Evolutionary conservation across 2,888 invertebrate species (phyloP), one percentile per base, ranked within the genome.

Genomic region (Cartodere bifasciata): DNA sequence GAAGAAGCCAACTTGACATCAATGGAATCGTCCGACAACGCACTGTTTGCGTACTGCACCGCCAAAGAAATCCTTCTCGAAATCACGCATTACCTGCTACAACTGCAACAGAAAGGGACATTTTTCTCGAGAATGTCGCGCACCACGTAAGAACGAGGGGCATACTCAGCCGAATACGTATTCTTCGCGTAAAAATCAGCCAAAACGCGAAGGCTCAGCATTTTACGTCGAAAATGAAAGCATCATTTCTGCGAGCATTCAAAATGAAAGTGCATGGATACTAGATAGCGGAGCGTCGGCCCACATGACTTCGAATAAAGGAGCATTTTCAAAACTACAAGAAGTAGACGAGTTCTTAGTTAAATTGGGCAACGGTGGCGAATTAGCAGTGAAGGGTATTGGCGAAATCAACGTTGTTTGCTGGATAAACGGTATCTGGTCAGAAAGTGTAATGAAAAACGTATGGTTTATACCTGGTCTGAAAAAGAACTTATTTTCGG

Each of bases 251-350:
- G n/a, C n/a, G n/a, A n/a, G n/a, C n/a, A n/a, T n/a, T n/a, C n/a
- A n/a, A n/a, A n/a, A n/a, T n/a, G n/a, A n/a, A n/a, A n/a, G n/a
- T n/a, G n/a, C n/a, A n/a, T 39, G 38, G 38, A 34, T 33, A 13
- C 32, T 35, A 31, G 39, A 36, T 12, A 39, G 41, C 28, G 38
- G 41, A 11, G 36, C 39, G 13, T 35, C 35, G 16, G 34, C 32
- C 22, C 38, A 37, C 27, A 41, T 41, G 39, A 31, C 34, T 16
- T 28, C 32, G 28, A 27, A 24, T 7, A 29, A 22, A 13, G 26
- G 38, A 24, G 38, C 23, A 17, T 17, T 17, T 9, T 17, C 20
- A 7, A 17, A 6, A 17, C 9, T 17, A 6, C 6, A 15, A n/a
- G 3, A 26, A 26, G 15, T 15, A 16, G 4, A 13, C 3, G 15